phyloP scores from a whole-genome alignment of 2,888 invertebrate genomes.

The Lasioglossum morio region DNA sequence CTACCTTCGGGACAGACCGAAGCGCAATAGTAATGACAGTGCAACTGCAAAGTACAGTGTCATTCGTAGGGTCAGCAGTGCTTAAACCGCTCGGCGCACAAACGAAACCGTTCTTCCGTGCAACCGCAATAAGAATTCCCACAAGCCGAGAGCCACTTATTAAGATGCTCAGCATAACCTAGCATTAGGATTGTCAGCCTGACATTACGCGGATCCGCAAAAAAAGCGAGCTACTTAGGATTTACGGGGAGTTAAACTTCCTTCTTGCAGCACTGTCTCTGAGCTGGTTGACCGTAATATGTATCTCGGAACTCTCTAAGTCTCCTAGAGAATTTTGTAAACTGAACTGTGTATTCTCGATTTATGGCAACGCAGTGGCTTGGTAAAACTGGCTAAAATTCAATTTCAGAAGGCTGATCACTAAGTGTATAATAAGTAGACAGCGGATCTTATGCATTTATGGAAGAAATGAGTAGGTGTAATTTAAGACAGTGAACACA shows the following conservation, averaged over 20 bases:
- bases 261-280: neutral
- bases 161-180: conserved; percentile 30
- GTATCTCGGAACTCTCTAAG: conserved; percentile 9
- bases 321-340: neutral
- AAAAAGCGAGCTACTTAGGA: conserved; percentile 18
- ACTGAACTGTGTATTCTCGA: neutral
- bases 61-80: neutral
- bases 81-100: conserved; percentile 2
- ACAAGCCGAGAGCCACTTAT: conserved; percentile 25
- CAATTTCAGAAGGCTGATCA: no score
- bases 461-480: no score
- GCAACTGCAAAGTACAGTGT: neutral
- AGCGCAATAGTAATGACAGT: neutral
- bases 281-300: neutral
- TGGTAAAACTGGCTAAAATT: no score
- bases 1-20: neutral
- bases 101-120: conserved; percentile 25
- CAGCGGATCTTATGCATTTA: no score
- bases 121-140: conserved; percentile 24
- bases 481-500: no score
- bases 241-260: conserved; percentile 16
- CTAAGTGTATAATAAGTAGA: no score
- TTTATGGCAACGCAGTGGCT: neutral
- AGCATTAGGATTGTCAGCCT: conserved; percentile 32
- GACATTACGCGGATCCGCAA: conserved; percentile 12